Evolutionary conservation across 2,888 invertebrate species (phyloP), one percentile per base, ranked within the genome.

Genomic region (Agriopis marginaria): DNA sequence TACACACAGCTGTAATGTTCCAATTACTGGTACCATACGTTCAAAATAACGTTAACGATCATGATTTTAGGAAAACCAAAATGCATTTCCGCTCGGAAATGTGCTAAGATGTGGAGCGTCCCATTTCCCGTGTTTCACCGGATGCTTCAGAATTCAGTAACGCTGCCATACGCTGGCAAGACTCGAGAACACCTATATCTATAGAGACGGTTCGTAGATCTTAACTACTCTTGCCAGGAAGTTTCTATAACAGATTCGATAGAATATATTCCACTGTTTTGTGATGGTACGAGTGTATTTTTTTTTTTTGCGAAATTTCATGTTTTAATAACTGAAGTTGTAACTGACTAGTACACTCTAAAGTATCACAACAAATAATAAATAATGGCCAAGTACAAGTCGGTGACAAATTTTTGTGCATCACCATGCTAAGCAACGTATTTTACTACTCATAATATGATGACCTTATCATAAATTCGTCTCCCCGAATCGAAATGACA

Each of bases 41-140:
- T 32, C 44, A n/a, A 59, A 59, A 59, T 53, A 39, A 45, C 32
- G 39, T 54, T 66, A 53, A 59, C 60, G 14, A 47, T 60, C 47
- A 47, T 39, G 50, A 62, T 67, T 62, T 56, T 42, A 62, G 59
- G 61, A 62, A 51, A 62, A 51, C 67, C 62, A 44, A 67, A 62
- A 51, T 67, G 67, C 62, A 67, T 67, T 62, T 67, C 56, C 67
- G 11, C 11, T 39, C 50, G 67, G 62, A 67, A 56, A 67, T 67
- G 67, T 67, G 67, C 50, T 58, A 58, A 62, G 51, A 63, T 58
- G 67, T 68, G 64, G 68, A 71, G 71, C 73, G 73, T 76, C 70
- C 75, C 72, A 76, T 75, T 75, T 76, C 75, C 75, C 59, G 62
- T 69, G 66, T 68, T 66, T 62, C 63, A 68, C 75, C 74, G 70